phyloP scores from a whole-genome alignment of 1,140 invertebrate species.

The Pemphigus obesinymphae region DNA sequence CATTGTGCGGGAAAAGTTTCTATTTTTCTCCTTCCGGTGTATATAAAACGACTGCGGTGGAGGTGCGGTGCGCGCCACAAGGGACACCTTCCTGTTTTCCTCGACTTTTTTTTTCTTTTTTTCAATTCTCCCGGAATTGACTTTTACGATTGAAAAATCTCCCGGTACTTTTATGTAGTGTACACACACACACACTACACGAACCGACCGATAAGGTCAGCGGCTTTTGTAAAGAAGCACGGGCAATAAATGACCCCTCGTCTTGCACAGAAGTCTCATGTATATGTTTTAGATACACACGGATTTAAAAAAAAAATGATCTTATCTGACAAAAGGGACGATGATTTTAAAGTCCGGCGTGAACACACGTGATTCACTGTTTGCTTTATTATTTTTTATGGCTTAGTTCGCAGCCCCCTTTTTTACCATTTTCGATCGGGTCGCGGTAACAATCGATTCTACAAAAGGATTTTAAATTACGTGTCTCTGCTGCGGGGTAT shows the following conservation, averaged over 20 bases:
- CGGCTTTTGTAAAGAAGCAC: constrained; percentile 37
- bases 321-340: constrained; percentile 35
- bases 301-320: constrained; percentile 34
- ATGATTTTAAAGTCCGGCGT: constrained; percentile 38
- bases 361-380: constrained; percentile 29
- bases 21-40: background rate
- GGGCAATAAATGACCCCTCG: constrained; percentile 40
- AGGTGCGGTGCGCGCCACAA: constrained; percentile 4
- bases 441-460: background rate
- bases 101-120: constrained; percentile 2
- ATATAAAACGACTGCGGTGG: background rate
- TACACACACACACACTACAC: background rate
- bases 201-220: constrained; percentile 34
- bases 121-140: constrained; percentile 31
- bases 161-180: background rate
- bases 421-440: background rate
- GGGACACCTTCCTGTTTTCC: constrained; percentile 16
- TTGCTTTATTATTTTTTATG: background rate
- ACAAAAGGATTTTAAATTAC: constrained; percentile 9
- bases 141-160: constrained; percentile 37
- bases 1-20: constrained; percentile 22
- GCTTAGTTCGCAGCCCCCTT: background rate
- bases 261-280: background rate
- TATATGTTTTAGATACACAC: constrained; percentile 17
- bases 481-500: background rate